Percentiles rank a stretch among this genome's conserved stretches.
phyloP scores from a whole-genome alignment of 2,113 vertebrate species.

The Philantomba maxwellii region DNA sequence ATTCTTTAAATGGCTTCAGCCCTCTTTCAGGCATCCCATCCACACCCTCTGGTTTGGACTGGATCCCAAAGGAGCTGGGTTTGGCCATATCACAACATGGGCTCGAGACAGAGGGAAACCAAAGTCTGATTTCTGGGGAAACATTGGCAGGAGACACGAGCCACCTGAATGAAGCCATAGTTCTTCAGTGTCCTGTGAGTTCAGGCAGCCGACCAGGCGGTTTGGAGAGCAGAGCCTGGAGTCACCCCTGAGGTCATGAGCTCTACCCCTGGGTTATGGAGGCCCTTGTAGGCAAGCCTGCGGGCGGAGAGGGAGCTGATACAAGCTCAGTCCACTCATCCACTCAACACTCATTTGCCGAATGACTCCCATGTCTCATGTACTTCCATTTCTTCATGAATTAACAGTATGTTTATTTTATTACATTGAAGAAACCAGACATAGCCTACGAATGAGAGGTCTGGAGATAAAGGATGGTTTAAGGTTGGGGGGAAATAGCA shows the following conservation, averaged over 20 bases:
- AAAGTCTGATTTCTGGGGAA: neutral
- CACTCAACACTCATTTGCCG: neutral
- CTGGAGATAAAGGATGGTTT: neutral
- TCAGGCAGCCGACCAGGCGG: neutral
- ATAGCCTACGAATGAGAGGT: neutral
- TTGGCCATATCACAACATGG: neutral
- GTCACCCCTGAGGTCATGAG: rapidly evolving
- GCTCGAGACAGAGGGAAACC: neutral
- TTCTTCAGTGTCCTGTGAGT: neutral
- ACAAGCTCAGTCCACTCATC: neutral
- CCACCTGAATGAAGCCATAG: neutral
- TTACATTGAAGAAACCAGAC: neutral
- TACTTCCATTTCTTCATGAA: neutral
- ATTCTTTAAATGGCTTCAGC: neutral
- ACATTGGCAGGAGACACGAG: neutral
- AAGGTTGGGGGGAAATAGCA: neutral
- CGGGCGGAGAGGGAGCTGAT: neutral
- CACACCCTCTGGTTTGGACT: neutral
- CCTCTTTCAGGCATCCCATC: neutral
- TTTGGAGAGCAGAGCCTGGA: neutral
- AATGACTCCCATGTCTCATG: neutral
- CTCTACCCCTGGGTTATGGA: neutral
- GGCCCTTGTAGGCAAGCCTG: neutral
- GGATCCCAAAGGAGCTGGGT: neutral
- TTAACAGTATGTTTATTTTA: conserved; percentile 6